These are phyloP conservation scores for Sigmodon hispidus DNA, from an alignment of 2,113 vertebrate genomes.

Conservation along the genomic window DNA sequence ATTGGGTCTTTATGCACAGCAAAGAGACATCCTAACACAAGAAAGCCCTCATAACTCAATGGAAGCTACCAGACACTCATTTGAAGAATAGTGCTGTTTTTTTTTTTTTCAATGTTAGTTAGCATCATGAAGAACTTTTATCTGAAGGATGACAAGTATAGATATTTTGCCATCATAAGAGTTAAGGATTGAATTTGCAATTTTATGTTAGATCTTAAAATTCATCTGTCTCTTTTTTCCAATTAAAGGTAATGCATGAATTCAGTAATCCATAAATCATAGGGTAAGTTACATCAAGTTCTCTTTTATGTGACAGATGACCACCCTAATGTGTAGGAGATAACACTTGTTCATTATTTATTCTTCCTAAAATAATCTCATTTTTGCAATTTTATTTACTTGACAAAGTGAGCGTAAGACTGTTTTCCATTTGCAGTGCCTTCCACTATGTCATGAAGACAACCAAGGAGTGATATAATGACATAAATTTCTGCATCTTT, in stretches of 20 bases:
- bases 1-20: neutral
- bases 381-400: neutral
- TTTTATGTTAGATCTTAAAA: neutral
- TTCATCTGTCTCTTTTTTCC: neutral
- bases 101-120: neutral
- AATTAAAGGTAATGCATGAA: neutral
- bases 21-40: neutral
- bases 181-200: slow-evolving; percentile 21
- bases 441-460: neutral
- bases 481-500: neutral
- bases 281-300: neutral
- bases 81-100: neutral
- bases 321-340: neutral
- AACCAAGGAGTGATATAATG: neutral
- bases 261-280: neutral
- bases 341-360: neutral
- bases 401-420: neutral
- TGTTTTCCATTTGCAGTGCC: neutral
- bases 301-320: neutral
- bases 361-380: neutral
- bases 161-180: neutral
- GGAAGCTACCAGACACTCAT: neutral
- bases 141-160: neutral
- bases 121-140: neutral
- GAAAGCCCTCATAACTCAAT: no score